A percentile compares a stretch with the other conserved stretches of the same genome.
Evolutionary conservation across 2,888 invertebrate genomes (phyloP).

Genomic region (Cosmorhoe ocellata): DNA sequence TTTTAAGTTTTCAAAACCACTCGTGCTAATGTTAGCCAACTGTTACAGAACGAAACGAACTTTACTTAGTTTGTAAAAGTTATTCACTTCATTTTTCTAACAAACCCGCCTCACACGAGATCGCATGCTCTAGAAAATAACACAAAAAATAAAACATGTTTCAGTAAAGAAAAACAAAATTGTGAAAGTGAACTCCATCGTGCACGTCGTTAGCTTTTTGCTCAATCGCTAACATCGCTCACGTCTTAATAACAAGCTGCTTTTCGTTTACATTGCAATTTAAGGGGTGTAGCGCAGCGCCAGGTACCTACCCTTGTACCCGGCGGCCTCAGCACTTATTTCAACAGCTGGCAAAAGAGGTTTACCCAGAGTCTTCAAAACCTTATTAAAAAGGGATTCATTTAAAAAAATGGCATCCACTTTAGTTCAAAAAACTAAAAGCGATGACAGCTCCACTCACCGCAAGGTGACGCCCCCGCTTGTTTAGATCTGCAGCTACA

Average conservation of each 20-base stretch:
- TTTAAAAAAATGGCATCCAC: too few relatives aligned
- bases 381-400: too few relatives aligned
- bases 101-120: constrained; percentile 1
- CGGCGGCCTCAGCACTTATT: too few relatives aligned
- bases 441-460: too few relatives aligned
- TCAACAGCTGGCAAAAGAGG: too few relatives aligned
- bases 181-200: constrained; percentile 10
- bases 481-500: too few relatives aligned
- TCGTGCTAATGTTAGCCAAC: not conserved
- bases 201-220: constrained; percentile 23
- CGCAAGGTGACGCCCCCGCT: too few relatives aligned
- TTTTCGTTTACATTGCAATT: constrained; percentile 31
- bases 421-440: too few relatives aligned
- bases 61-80: not conserved
- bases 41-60: not conserved
- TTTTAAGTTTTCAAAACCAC: not conserved
- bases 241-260: constrained; percentile 34
- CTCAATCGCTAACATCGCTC: constrained; percentile 16
- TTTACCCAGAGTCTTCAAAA: too few relatives aligned
- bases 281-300: constrained; percentile 8
- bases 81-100: not conserved
- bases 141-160: constrained; percentile 8
- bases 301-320: too few relatives aligned
- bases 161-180: constrained; percentile 18
- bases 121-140: constrained; percentile 12